A percentile compares a stretch with the other conserved stretches of the same genome.
Evolutionary conservation across 2,797 vertebrate species (phyloP).

Genomic region (Pipistrellus nathusii): DNA sequence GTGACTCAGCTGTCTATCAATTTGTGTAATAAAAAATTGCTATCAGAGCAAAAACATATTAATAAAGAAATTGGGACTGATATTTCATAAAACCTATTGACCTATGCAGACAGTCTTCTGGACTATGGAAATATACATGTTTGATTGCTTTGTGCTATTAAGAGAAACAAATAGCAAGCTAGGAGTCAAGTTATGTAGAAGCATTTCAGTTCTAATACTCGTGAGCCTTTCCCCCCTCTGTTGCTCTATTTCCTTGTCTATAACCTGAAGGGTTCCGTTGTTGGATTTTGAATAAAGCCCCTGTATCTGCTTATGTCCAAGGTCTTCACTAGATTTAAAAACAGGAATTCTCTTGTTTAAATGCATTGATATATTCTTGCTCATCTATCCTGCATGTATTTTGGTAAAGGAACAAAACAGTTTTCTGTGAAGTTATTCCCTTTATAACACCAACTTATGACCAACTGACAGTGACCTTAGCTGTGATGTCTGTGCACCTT

Average conservation of each 20-base stretch:
- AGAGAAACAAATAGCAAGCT: background rate
- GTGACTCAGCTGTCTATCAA: background rate
- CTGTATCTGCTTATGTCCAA: background rate
- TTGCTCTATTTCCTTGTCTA: background rate
- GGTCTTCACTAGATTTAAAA: background rate
- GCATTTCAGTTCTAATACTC: background rate
- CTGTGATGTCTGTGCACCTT: background rate
- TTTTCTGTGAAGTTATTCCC: background rate
- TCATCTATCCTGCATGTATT: background rate
- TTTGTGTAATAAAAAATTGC: background rate
- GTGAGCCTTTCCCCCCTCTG: background rate
- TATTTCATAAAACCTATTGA: background rate
- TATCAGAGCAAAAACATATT: background rate
- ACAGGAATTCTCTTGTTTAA: background rate
- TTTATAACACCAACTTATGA: background rate
- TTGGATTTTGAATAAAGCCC: background rate
- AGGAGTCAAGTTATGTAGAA: background rate
- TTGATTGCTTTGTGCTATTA: background rate
- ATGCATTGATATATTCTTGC: background rate
- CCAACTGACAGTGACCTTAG: background rate
- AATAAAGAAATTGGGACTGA: slow-evolving; percentile 20
- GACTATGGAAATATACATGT: background rate
- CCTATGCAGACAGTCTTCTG: background rate
- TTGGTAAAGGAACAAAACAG: background rate
- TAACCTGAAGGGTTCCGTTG: background rate